Base-by-base conservation (phyloP, 1,140 invertebrate genomes). In the Aphelinus certus region DNA sequence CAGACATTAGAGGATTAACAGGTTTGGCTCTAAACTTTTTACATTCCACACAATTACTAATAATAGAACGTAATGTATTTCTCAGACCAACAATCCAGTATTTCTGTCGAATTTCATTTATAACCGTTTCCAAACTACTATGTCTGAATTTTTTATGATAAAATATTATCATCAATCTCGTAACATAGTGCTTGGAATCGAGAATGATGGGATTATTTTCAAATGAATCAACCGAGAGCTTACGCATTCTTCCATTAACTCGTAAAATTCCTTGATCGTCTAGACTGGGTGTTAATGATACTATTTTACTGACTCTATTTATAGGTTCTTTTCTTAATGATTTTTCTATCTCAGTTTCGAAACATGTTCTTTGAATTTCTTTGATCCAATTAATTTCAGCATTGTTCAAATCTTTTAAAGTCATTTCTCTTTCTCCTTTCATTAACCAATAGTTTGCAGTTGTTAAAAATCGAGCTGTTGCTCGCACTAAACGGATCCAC, bases 31-130 rank as follows among this genome's bases (percentile, higher is more conserved):
- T 51, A 1, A 7, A n/a, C 1, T 73, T 46, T 10, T n/a, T 60
- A 48, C 77, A 76, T 1, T 55, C 7, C 1, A 46, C 26, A 45
- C 76, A 78, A 1, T n/a, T 4, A 3, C 61, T 55, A 0, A 7
- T 1, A 3, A 74, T 56, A 0, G 9, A 43, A 2, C 49, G 7
- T 1, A 82, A 43, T 1, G 72, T 69, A 42, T 66, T 45, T 7
- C 80, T 51, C 3, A 79, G 51, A 9, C 66, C 61, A 2, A 71
- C 43, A 42, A 82, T 81, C 68, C 73, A 81, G 70, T 71, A 82
- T 71, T 61, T 67, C 49, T 81, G 79, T 68, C 61, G 42, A 2
- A 82, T 26, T 26, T 81, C 79, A 62, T 79, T 81, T 6, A 83
- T 56, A 0, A 83, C 69, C 2, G 70, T 78, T 64, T 83, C 79